Evolutionary conservation across 2,113 vertebrate species (phyloP).

Genomic region (Alligator sinensis): DNA sequence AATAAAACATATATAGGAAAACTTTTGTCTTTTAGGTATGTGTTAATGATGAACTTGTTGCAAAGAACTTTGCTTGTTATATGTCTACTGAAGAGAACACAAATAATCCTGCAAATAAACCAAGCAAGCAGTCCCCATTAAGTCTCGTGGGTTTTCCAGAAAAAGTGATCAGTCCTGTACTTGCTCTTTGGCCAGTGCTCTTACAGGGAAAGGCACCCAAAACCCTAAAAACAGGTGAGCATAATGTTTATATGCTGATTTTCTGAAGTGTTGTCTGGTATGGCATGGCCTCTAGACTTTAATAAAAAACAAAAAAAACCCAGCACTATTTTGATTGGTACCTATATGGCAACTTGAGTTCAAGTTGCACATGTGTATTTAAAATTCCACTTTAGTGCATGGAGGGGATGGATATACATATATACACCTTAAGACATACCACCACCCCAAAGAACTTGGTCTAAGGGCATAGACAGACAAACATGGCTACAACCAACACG

Average conservation of each 20-base stretch:
- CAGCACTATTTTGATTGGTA: not conserved
- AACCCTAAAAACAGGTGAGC: conserved; percentile 62
- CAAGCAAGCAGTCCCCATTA: fast-evolving
- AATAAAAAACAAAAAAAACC: not conserved
- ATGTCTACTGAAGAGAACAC: conserved; percentile 41
- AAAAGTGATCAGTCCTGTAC: conserved; percentile 35
- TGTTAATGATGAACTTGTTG: conserved; percentile 91
- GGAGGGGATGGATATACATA: too few relatives aligned
- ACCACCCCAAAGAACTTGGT: too few relatives aligned
- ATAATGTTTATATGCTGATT: fast-evolving
- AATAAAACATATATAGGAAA: not conserved
- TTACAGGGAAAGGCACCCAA: conserved; percentile 11
- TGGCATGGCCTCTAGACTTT: too few relatives aligned
- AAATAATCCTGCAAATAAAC: not conserved
- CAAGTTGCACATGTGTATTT: not conserved
- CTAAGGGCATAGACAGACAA: too few relatives aligned
- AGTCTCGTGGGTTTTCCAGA: not conserved
- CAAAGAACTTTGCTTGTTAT: conserved; percentile 89
- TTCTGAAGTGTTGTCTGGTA: not conserved
- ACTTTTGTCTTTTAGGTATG: conserved; percentile 83
- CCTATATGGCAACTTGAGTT: too few relatives aligned
- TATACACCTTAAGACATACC: too few relatives aligned
- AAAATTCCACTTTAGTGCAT: not conserved
- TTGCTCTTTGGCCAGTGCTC: conserved; percentile 69
- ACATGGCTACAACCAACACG: too few relatives aligned